A percentile compares a stretch with the other conserved stretches of the same genome.
These are phyloP conservation scores for Morelia viridis DNA, from an alignment of 2,797 vertebrate genomes.

Conservation along the genomic window DNA sequence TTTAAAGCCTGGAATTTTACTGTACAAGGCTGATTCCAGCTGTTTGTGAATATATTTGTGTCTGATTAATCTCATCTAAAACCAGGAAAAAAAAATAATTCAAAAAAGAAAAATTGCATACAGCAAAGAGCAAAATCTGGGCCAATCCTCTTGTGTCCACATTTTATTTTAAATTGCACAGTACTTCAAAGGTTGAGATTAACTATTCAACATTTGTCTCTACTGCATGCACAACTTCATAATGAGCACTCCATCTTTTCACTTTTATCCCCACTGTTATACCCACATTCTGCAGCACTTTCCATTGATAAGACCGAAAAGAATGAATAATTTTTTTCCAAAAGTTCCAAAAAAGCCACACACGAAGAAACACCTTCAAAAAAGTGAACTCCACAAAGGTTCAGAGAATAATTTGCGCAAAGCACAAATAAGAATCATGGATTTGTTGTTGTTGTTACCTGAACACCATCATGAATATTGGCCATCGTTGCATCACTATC, in stretches of 20 bases:
- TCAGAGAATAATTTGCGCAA: too few relatives aligned
- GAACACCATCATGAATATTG: too few relatives aligned
- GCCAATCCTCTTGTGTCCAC: background rate
- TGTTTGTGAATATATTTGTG: background rate
- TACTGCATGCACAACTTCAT: background rate
- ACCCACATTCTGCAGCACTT: background rate
- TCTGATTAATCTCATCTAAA: background rate
- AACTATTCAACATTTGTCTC: background rate
- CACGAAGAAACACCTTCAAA: background rate
- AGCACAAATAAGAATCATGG: too few relatives aligned
- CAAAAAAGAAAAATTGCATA: background rate
- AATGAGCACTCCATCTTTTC: background rate
- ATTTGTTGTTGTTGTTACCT: too few relatives aligned
- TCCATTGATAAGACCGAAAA: background rate
- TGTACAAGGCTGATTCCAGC: background rate
- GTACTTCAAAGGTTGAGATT: background rate
- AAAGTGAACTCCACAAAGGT: background rate
- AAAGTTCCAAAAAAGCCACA: background rate
- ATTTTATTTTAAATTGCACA: background rate
- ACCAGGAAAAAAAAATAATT: background rate
- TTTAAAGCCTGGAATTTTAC: background rate
- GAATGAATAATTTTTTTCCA: background rate
- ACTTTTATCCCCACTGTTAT: background rate
- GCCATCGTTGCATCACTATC: too few relatives aligned
- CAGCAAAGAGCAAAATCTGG: background rate